Base-by-base conservation (phyloP, 2,113 vertebrate genomes). In the Paradoxurus hermaphroditus region DNA sequence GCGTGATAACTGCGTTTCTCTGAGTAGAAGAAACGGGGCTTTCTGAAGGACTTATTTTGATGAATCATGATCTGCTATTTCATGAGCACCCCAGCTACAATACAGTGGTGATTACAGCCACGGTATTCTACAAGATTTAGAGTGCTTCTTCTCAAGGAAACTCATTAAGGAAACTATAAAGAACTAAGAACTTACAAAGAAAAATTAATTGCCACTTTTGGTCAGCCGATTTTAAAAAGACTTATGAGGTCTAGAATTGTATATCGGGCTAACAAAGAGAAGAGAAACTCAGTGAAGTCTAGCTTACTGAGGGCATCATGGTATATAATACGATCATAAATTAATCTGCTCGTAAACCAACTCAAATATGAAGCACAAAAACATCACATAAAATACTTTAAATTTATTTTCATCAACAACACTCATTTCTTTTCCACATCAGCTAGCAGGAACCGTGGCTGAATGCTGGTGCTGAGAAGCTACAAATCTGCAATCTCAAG, bases 151-250 rank as follows among this genome's bases (percentile, higher is more conserved):
- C 96, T 96, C 90, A 94, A 59, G 70, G 94, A 95, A 97, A 94
- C 94, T 96, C 96, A 96, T 96, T 96, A 96, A 95, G 86, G 73
- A 70, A 90, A 97, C 78, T 92, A 90, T 87, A 94, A 90, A 98
- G 92, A 97, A 96, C 65, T 36, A 95, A 94, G 82, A 96, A 97
- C 41, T 96, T 90, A 96, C 72, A 95, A 84, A 59, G 93, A 94
- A 95, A 97, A 96, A 92, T 75, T 92, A 98, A 95, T 62, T 96
- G 70, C 85, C 77, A 83, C 90, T 95, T 98, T 94, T 90, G 96
- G 85, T 97, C 92, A 97, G 87, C 87, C 3, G 7, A 92, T 94
- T 96, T 97, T 78, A 90, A 87, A 93, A 97, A 93, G 93, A 95
- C 75, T 87, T 90, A 96, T 34, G 94, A 90, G 81, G 86, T 94